Base-by-base conservation (phyloP, 2,113 vertebrate genomes). In the Vulpes lagopus region DNA sequence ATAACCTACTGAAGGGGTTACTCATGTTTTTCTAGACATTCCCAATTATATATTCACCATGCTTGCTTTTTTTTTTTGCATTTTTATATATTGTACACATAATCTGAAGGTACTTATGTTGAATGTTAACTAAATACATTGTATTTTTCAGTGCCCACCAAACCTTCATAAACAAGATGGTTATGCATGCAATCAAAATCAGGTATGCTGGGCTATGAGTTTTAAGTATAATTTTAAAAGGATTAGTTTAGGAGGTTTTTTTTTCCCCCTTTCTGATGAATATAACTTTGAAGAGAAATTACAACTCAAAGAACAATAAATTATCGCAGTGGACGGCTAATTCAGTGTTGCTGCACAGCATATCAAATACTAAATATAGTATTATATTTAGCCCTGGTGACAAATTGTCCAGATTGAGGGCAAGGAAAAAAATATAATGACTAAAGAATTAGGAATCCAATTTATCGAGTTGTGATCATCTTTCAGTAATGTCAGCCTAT, bases 151-250 rank as follows among this genome's bases (percentile, higher is more conserved):
- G 99, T 99, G 99, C 95, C 99, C 99, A 85, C 99, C 99, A 38
- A 99, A 99, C 98, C 99, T 99, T 97, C 99, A 99, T 98, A 99
- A 99, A 98, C 99, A 99, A 98, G 99, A 99, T 94, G 99, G 99
- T 83, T 99, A 99, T 97, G 88, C 98, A 92, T 99, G 99, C 96
- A 99, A 99, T 98, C 99, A 99, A 79, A 99, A 99, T 98, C 99
- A 99, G 99, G 99, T 99, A 99, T 20, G 96, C 65, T 55, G 55
- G 59, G 11, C 38, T 65, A 2, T 80, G 55, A 19, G 8, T 86
- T 95, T 95, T 95, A 35, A 76, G 12, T 51, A 17, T 67, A 32
- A 78, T 88, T 96, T 94, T 35, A 51, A 69, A 94, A 62, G 5
- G 5, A 16, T 93, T 79, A 14, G 4, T 65, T 93, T 25, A n/a